Evolutionary conservation across 2,797 vertebrate genomes (phyloP).

Genomic region (Catostomus latipinnis): DNA sequence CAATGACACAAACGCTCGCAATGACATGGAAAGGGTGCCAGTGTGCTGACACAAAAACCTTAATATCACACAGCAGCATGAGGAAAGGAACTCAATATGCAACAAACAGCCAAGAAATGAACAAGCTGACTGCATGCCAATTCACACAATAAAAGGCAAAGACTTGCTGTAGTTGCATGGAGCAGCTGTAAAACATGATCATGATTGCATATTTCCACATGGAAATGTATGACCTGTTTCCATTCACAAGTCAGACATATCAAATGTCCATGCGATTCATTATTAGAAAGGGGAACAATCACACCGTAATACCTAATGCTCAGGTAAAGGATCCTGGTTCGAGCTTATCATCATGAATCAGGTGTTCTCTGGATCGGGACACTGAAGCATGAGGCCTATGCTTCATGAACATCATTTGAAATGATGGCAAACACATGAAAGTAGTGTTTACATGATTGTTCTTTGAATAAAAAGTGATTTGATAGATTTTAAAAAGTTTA

Average conservation of each 20-base stretch:
- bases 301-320: background rate
- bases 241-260: conserved; percentile 11
- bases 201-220: background rate
- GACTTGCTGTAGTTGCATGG: background rate
- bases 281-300: conserved; percentile 4
- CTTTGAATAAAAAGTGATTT: background rate
- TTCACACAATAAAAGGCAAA: background rate
- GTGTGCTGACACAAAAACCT: background rate
- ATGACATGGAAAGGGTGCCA: conserved; percentile 1
- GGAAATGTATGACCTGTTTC: background rate
- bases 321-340: conserved; percentile 5
- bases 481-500: background rate
- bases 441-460: background rate
- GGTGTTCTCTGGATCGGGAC: background rate
- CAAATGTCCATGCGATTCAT: conserved; percentile 7
- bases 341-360: background rate
- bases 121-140: background rate
- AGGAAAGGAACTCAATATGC: background rate
- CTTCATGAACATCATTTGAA: background rate
- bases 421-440: conserved; percentile 2
- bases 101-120: background rate
- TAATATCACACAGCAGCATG: background rate
- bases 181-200: background rate
- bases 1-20: background rate
- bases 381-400: background rate